A percentile compares a stretch with the other conserved stretches of the same genome.
phyloP scores from a whole-genome alignment of 2,888 invertebrate species.

The Drosophila infuscata region DNA sequence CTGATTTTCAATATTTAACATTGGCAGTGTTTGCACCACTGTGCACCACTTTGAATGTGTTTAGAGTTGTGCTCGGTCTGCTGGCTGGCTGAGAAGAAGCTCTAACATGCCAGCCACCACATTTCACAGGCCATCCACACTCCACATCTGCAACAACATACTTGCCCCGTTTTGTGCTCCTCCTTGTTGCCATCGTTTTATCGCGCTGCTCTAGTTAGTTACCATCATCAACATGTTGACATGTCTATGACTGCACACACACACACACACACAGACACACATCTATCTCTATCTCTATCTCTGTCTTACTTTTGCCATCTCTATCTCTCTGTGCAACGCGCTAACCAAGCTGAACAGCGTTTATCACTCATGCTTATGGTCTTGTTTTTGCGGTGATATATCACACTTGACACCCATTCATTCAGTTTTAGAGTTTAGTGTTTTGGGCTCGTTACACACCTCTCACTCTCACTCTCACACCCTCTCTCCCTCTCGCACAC shows the following conservation, averaged over 20 bases:
- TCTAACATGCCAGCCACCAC: slow-evolving; percentile 12
- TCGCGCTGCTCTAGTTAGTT: slow-evolving; percentile 78
- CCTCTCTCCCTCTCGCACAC: slow-evolving; percentile 1
- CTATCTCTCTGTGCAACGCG: slow-evolving; percentile 38
- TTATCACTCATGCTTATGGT: slow-evolving; percentile 81
- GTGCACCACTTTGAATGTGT: slow-evolving; percentile 53
- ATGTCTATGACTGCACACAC: slow-evolving; percentile 75
- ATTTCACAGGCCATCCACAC: slow-evolving; percentile 25
- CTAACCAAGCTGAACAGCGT: slow-evolving; percentile 78
- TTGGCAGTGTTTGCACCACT: slow-evolving; percentile 19
- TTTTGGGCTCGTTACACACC: slow-evolving; percentile 63
- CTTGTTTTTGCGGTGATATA: slow-evolving; percentile 83
- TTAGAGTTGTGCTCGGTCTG: slow-evolving; percentile 47
- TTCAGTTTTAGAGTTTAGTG: slow-evolving; percentile 78
- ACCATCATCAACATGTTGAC: slow-evolving; percentile 81
- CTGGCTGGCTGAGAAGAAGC: slow-evolving; percentile 29
- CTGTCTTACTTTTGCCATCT: not conserved
- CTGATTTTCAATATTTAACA: not conserved
- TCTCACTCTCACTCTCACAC: not conserved
- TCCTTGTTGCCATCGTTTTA: slow-evolving; percentile 49
- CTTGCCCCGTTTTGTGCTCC: slow-evolving; percentile 10
- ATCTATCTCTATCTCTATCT: slow-evolving; percentile 7
- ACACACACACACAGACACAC: slow-evolving; percentile 8
- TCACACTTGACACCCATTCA: slow-evolving; percentile 83
- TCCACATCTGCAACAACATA: slow-evolving; percentile 10